Base-by-base conservation (phyloP, 2,888 invertebrate species). In the Brachylomia viminalis region DNA sequence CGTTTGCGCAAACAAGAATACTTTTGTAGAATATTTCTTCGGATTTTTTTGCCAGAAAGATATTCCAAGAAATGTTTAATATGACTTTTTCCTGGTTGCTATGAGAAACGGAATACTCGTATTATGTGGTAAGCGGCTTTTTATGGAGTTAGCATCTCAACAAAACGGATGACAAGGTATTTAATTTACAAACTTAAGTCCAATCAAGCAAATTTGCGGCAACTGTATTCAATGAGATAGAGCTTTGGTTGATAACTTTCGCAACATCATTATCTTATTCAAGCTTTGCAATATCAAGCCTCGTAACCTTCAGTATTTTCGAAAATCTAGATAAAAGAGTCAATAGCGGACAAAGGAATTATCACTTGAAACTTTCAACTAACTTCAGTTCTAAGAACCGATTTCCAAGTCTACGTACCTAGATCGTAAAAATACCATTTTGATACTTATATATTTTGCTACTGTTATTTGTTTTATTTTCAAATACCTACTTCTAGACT, bases 1-100 rank as follows among this genome's bases (percentile, higher is more conserved):
- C 82, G 68, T 77, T 80, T 80, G 73, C 73, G 83, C 82, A 83
- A 89, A 86, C 72, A 87, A 74, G 76, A 45, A 62, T 71, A 76
- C 72, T 71, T 71, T 65, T 69, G 71, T 78, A 64, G 33, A 75
- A 72, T 82, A 78, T 73, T 68, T 75, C 54, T 64, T 76, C 8
- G 61, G 13, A 15, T 58, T 77, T 64, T 77, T 72, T 64, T 74
- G 13, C 38, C 77, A 72, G 72, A 85, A 77, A 82, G 72, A 58
- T 5, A 8, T 81, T 85, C 64, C 33, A 38, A 45, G 68, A 68
- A 66, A 23, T 45, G 23, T 49, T 42, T 66, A 17, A 15, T 49
- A 38, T 56, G 2, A 23, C 27, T 58, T 62, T 65, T 82, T 59
- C 47, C 42, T 65, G 33, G 17, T 67, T 49, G 15, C 13, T 42